Base-by-base conservation (phyloP, 2,888 invertebrate species). In the Drosophila nr. perissopoda region DNA sequence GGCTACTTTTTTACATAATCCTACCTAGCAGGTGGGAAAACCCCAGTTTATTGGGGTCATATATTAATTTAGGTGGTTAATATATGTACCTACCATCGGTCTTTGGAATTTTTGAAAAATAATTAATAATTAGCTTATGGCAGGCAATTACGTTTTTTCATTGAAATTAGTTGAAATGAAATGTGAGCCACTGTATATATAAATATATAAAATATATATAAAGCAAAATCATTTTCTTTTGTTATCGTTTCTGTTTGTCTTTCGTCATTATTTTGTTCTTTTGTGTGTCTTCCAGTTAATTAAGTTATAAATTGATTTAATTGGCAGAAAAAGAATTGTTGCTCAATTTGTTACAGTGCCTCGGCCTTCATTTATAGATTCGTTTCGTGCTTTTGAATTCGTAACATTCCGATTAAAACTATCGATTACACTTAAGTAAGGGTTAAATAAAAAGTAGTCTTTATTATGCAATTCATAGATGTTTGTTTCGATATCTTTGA, bases 391-490 rank as follows among this genome's bases (percentile, higher is more conserved):
- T 42, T 42, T 53, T 40, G 13, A 21, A 8, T 36, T 53, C 29
- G 27, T 18, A 29, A 49, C 69, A 68, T 68, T 68, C 49, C 49
- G 11, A 36, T 33, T 40, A n/a, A 21, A 42, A 31, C 40, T 31
- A 57, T 58, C 58, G 46, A 48, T 42, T 42, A 21, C 57, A 31
- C 10, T 18, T 21, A n/a, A 34, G 27, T 33, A 18, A 48, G n/a
- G 8, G 56, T 57, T 2, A 29, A 40, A 40, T 29, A 0, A 56
- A 16, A n/a, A 7, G 6, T 54, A 21, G 27, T 27, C 27, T 25
- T 34, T 34, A 16, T 16, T 25, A 34, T 34, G 25, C 29, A 25
- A 25, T 16, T 48, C 21, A 25, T 48, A 1, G n/a, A 51, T 29
- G 11, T 34, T 42, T 42, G 21, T 53, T 31, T 34, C 25, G 16